These are phyloP conservation scores for Hucho hucho DNA, from an alignment of 2,113 vertebrate species.

Conservation along the genomic window DNA sequence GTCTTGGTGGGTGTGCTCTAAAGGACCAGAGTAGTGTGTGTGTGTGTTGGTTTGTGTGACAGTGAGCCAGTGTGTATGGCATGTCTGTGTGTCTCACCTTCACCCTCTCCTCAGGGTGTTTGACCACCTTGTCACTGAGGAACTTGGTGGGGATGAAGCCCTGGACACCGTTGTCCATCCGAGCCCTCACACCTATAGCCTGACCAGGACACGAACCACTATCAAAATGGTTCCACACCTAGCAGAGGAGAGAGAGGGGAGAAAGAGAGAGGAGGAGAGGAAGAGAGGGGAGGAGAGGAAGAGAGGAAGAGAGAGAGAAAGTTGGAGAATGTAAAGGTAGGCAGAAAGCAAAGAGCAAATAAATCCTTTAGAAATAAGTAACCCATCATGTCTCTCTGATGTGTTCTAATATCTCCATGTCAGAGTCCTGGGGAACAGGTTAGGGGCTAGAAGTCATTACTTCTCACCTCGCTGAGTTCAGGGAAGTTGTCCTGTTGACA, in stretches of 20 bases:
- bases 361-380: too few relatives aligned
- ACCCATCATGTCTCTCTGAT: too few relatives aligned
- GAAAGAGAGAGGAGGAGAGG: background rate
- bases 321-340: background rate
- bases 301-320: too few relatives aligned
- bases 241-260: background rate
- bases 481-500: constrained; percentile 99
- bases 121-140: constrained; percentile 96
- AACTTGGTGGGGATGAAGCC: constrained; percentile 99
- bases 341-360: background rate
- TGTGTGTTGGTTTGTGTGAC: too few relatives aligned
- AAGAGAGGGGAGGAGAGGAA: too few relatives aligned
- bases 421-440: too few relatives aligned
- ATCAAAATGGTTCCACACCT: constrained; percentile 99
- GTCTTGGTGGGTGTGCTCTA: background rate
- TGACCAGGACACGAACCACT: constrained; percentile 97
- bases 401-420: too few relatives aligned
- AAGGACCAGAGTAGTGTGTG: background rate
- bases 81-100: constrained; percentile 77
- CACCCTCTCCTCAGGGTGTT: constrained; percentile 95
- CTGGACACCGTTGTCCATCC: constrained; percentile 93
- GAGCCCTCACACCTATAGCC: constrained; percentile 92
- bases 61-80: background rate
- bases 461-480: constrained; percentile 91
- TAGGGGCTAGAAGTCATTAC: background rate